Conservation (phyloP, 2,113 vertebrate genomes). For the Cichladusa arquata region DNA sequence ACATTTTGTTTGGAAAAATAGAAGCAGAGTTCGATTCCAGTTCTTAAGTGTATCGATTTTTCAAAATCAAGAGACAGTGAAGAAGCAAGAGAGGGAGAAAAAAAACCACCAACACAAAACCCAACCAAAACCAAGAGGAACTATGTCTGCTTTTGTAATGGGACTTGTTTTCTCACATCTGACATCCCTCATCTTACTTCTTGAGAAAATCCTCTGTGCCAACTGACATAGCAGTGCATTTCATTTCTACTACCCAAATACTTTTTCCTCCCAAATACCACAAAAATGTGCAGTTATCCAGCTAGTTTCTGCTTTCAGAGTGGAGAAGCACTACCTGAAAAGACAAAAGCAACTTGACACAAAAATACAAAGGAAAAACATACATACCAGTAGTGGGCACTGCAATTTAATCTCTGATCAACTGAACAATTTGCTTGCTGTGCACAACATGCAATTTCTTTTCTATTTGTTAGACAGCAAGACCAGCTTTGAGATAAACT, state of each 20-base stretch:
- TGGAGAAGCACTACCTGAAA: neutral
- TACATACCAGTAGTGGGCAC: slow-evolving; percentile 22
- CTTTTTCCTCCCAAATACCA: neutral
- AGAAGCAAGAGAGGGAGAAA: neutral
- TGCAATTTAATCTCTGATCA: slow-evolving; percentile 34
- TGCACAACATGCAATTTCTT: neutral
- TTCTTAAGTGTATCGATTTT: neutral
- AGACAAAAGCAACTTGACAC: neutral
- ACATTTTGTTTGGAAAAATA: neutral
- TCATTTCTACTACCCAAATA: neutral
- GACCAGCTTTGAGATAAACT: neutral
- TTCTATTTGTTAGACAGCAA: slow-evolving; percentile 9
- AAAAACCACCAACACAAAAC: neutral
- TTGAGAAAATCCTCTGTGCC: neutral
- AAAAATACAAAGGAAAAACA: neutral
- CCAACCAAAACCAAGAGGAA: neutral
- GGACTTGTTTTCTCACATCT: neutral
- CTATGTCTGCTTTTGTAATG: neutral
- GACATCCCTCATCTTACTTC: neutral
- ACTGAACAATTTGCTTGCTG: neutral
- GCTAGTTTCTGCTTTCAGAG: neutral
- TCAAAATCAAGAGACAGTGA: neutral
- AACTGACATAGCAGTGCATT: neutral
- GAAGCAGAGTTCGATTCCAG: neutral
- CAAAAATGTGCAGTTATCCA: neutral